Base-by-base conservation (phyloP, 2,888 invertebrate genomes). In the Dione juno region DNA sequence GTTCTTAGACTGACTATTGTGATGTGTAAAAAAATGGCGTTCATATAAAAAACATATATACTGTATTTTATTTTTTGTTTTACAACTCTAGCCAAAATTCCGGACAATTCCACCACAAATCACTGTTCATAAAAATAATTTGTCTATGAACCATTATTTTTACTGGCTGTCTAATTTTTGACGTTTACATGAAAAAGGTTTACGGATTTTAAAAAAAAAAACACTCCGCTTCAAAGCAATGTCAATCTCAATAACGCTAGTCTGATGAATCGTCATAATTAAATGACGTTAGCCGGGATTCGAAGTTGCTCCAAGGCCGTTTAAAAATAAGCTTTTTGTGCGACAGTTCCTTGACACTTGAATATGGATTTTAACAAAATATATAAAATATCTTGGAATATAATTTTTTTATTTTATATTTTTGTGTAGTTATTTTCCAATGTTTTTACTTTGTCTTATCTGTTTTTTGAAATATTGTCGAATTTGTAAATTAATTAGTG, bases 231-330 rank as follows among this genome's bases (percentile, higher is more conserved):
- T 69, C 48, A 64, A 40, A 50, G 64, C 37, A 37, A 57, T 35
- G 50, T 58, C 65, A 58, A 63, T 63, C 21, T 53, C 45, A 63
- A 63, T 16, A 37, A n/a, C 40, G 11, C 40, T 50, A 13, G 48
- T 48, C 54, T 63, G 54, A 64, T 69, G 58, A 65, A 64, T 65
- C 50, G 43, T 50, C 61, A 50, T 72, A 70, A 67, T 48, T 57
- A 48, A 21, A 65, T 72, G 71, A 72, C 75, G 72, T 72, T 73
- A 70, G 43, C 41, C 54, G 58, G 74, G 74, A 74, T 63, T 70
- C 70, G 70, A 74, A 75, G 72, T 67, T 67, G 63, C 67, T 59
- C 64, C 75, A 75, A 75, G 75, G 75, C 70, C 75, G 58, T 53
- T 37, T 69, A 74, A 71, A 68, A 69, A 72, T 75, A 74, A 69